These are phyloP conservation scores for Synchiropus splendidus DNA, from an alignment of 2,113 vertebrate species.

Conservation along the genomic window DNA sequence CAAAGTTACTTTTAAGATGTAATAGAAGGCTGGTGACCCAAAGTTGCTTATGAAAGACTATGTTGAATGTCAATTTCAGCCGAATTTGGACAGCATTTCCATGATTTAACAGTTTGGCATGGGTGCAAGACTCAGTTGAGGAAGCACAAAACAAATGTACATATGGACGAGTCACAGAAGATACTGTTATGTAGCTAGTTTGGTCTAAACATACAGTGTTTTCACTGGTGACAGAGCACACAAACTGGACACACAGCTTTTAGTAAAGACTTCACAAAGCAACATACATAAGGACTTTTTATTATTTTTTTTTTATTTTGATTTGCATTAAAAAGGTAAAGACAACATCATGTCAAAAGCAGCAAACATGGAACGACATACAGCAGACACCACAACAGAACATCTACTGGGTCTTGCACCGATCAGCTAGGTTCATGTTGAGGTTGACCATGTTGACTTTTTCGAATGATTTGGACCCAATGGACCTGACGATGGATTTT, in stretches of 20 bases:
- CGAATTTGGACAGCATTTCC: conserved; percentile 3
- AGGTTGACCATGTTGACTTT: conserved; percentile 49
- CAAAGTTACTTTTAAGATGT: too few relatives aligned
- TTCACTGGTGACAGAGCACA: background rate
- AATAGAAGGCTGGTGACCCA: conserved; percentile 2
- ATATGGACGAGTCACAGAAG: conserved; percentile 32
- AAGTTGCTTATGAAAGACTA: conserved; percentile 31
- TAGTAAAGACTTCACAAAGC: conserved; percentile 33
- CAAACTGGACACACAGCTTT: conserved; percentile 4
- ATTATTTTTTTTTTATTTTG: conserved; percentile 55
- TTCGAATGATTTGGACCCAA: conserved; percentile 17
- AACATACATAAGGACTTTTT: conserved; percentile 36
- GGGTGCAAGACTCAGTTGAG: conserved; percentile 41
- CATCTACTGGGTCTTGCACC: conserved; percentile 47
- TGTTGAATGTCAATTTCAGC: conserved; percentile 5
- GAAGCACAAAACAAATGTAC: conserved; percentile 18
- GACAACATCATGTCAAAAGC: conserved; percentile 37
- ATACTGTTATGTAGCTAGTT: background rate
- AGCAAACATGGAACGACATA: conserved; percentile 41
- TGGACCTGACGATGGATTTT: conserved; percentile 47
- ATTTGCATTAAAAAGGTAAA: conserved; percentile 48
- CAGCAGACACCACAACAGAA: too few relatives aligned
- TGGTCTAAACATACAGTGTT: background rate
- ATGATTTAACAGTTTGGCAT: conserved; percentile 1
- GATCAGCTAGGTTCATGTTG: conserved; percentile 39